Evolutionary conservation across 1,140 invertebrate genomes (phyloP), one percentile per base, ranked within the genome.

Genomic region (Adoxophyes honmai): DNA sequence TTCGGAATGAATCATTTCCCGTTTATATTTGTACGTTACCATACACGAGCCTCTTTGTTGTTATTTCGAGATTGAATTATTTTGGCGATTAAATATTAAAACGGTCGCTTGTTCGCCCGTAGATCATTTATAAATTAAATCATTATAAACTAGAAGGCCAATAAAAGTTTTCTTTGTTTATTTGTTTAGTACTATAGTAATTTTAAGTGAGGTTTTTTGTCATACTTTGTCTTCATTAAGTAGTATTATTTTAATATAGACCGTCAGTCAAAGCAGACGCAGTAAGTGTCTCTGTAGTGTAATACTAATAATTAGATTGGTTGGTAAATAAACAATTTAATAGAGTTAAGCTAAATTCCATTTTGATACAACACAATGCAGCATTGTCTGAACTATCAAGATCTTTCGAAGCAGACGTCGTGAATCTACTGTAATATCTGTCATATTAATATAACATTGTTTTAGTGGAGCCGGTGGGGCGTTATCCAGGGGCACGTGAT

Each of bases 1-100:
- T 88, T 75, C 70, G 77, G 77, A 88, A 88, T 84, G 81, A 86
- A 85, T 86, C 85, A 88, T 83, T 88, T 86, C 75, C 73, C 75
- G 72, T 82, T 84, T 79, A 83, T 84, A 83, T 81, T 86, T 84
- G 75, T 83, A 79, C 68, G 77, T 68, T 73, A 76, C 62, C 70
- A 48, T 52, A 53, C 57, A 60, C 65, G 66, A 62, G 64, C 15
- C 66, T 76, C 68, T 81, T 81, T 75, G 73, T 75, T 78, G 65
- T 75, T 75, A 73, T 81, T 71, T 57, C 55, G 21, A 70, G 64
- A 55, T 57, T 28, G 55, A 54, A 59, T 60, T 53, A 52, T 33
- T 58, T 33, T 39, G 39, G 38, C 44, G 38, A 14, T 36, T 58
- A 3, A 28, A 28, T 28, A 6, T 28, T 28, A 28, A 28, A 28